Conservation (phyloP, 1,140 invertebrate species). For the Vanessa atalanta region DNA sequence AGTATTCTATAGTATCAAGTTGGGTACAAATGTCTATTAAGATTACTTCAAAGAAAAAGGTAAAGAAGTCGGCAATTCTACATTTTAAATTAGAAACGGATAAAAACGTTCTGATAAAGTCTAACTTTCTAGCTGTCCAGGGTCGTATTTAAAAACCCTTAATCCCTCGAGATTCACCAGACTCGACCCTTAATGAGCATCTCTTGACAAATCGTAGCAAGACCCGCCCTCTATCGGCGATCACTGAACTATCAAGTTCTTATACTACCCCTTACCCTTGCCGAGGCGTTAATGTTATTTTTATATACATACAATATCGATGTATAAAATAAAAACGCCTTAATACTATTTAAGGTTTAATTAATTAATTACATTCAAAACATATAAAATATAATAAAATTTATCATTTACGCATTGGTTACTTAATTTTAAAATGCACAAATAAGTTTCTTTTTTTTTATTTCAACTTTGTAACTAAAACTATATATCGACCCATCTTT, state of each 20-base stretch:
- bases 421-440: too few species aligned
- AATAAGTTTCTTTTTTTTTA: too few species aligned
- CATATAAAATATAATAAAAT: too few species aligned
- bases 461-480: too few species aligned
- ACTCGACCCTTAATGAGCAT: constrained; percentile 69
- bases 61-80: background rate
- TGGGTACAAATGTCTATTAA: background rate
- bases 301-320: background rate
- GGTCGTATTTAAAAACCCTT: constrained; percentile 55
- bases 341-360: too few species aligned
- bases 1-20: background rate
- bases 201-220: constrained; percentile 64
- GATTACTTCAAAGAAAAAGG: background rate
- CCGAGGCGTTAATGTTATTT: background rate
- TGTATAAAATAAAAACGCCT: background rate
- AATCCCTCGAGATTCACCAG: constrained; percentile 66
- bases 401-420: too few species aligned
- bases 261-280: constrained; percentile 41
- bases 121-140: constrained; percentile 43
- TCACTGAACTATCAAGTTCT: constrained; percentile 62
- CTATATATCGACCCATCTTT: too few species aligned
- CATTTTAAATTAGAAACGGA: constrained; percentile 21
- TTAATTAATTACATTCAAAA: too few species aligned
- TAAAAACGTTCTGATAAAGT: constrained; percentile 29
- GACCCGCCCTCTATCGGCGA: constrained; percentile 66